Evolutionary conservation across 2,797 vertebrate species (phyloP).

Genomic region (Vipera latastei): DNA sequence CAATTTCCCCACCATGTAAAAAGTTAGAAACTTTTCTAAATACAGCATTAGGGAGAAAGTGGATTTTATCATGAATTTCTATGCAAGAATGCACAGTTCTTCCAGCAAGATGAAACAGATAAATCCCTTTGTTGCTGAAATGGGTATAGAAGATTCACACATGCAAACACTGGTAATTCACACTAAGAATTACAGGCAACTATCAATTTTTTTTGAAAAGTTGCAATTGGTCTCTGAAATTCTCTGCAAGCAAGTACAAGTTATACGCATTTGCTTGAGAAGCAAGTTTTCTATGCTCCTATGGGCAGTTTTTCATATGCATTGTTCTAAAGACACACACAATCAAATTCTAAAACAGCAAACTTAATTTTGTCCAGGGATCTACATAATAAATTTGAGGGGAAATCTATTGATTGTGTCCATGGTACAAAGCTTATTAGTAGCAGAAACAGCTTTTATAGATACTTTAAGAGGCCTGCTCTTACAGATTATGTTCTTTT

Average conservation of each 20-base stretch:
- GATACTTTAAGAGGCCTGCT: background rate
- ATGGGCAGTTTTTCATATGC: constrained; percentile 6
- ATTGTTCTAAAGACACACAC: background rate
- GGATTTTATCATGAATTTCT: constrained; percentile 42
- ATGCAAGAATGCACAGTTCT: constrained; percentile 34
- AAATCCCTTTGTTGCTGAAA: constrained; percentile 17
- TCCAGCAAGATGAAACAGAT: constrained; percentile 29
- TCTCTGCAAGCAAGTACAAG: constrained; percentile 27
- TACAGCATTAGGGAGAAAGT: background rate
- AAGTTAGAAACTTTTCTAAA: constrained; percentile 27
- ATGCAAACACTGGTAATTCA: constrained; percentile 31
- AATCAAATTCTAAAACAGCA: background rate
- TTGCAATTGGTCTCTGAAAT: constrained; percentile 18
- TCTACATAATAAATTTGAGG: background rate
- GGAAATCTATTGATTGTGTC: background rate
- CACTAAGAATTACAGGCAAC: constrained; percentile 19
- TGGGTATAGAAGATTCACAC: background rate
- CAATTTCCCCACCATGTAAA: constrained; percentile 21
- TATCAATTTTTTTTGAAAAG: constrained; percentile 41
- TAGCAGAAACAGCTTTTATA: background rate
- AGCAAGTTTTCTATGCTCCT: constrained; percentile 20
- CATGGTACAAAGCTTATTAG: background rate
- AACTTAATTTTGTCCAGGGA: background rate
- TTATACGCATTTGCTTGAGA: constrained; percentile 22
- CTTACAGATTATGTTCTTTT: background rate